Base-by-base conservation (phyloP, 2,797 vertebrate species). In the Phataginus tricuspis region DNA sequence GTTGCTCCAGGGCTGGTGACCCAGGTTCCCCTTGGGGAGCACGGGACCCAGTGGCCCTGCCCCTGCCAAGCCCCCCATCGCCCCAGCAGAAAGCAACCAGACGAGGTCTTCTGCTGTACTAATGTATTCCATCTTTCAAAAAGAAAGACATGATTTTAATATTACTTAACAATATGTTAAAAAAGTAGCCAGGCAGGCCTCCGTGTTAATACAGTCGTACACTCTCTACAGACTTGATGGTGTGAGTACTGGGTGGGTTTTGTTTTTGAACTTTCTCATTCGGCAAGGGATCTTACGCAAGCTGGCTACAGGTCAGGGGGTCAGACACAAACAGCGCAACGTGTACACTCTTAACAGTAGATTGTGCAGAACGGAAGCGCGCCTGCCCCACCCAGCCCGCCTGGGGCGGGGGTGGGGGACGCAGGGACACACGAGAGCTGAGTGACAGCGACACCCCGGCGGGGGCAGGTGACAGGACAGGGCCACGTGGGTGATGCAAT, bases 141-240 rank as follows among this genome's bases (percentile, higher is more conserved):
- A 99, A 99, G 99, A 99, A 99, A 99, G 99, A 99, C 99, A 99
- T 99, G 99, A 99, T 99, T 99, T 99, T 99, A 99, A 99, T 99
- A 99, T 99, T 99, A 99, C 99, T 99, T 99, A 99, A 99, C 99
- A 99, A 99, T 99, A 99, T 99, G 99, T 99, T 99, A 99, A 99
- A 99, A 99, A 99, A 99, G 99, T 99, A 99, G 99, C 99, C 99
- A 99, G 99, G 99, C 99, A 99, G 99, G 99, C 99, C 99, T 99
- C 99, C 99, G 99, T 99, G 99, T 99, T 99, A 99, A 99, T 99
- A 99, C 99, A 99, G 99, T 98, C 99, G 99, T 99, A 99, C 99
- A 99, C 99, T 99, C 99, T 99, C 99, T 99, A 99, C 99, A 99
- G 99, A 99, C 99, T 97, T 98, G 99, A 99, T 99, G 99, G 99